Evolutionary conservation across 1,140 invertebrate genomes (phyloP).

Genomic region (Whitmania pigra): DNA sequence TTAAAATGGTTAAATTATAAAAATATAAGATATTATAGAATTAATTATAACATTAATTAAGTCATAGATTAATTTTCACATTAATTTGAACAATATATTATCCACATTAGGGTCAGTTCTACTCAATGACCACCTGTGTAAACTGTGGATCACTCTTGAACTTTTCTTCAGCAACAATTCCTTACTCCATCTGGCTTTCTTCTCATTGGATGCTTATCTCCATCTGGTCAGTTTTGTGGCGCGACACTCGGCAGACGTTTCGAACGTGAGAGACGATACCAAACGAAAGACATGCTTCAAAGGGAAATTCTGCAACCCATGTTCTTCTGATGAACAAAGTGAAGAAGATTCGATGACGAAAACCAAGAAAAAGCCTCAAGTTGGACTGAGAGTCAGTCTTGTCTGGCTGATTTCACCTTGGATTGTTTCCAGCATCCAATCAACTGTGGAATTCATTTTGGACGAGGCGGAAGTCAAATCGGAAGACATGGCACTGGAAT

Average conservation of each 20-base stretch:
- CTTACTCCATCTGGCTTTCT: slow-evolving; percentile 20
- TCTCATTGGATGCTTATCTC: slow-evolving; percentile 21
- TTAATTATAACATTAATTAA: too few relatives aligned
- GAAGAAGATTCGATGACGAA: neutral
- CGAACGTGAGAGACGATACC: neutral
- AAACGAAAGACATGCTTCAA: neutral
- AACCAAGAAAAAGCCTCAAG: slow-evolving; percentile 1
- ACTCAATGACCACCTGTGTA: slow-evolving; percentile 16
- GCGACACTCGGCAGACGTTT: neutral
- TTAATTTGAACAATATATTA: too few relatives aligned
- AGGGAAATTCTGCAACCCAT: too few relatives aligned
- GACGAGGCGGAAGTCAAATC: slow-evolving; percentile 12
- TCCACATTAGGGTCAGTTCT: neutral
- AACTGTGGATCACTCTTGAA: slow-evolving; percentile 20
- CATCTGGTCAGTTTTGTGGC: slow-evolving; percentile 9
- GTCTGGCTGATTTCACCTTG: slow-evolving; percentile 20
- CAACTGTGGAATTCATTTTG: slow-evolving; percentile 21
- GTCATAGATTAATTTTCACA: too few relatives aligned
- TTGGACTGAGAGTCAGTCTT: slow-evolving; percentile 12
- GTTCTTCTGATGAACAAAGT: too few relatives aligned
- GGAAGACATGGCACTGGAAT: neutral
- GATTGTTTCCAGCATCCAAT: slow-evolving; percentile 17
- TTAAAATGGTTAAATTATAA: too few relatives aligned
- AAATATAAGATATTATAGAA: too few relatives aligned
- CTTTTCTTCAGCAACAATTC: slow-evolving; percentile 21